Evolutionary conservation across 2,888 invertebrate species (phyloP).

Genomic region (Drosophila atripex): DNA sequence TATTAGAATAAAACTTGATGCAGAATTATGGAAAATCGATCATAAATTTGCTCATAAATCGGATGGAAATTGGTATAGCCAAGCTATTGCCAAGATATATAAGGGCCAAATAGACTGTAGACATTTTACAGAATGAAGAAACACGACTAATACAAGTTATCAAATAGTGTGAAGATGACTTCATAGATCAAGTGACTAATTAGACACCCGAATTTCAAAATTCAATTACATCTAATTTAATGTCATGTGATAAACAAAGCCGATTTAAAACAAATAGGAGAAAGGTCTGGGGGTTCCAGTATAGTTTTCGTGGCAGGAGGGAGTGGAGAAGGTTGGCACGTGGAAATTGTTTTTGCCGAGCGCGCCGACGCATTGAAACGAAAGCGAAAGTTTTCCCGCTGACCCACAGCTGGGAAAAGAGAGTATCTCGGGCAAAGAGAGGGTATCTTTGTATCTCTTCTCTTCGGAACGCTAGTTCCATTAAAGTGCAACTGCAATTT

Average conservation of each 20-base stretch:
- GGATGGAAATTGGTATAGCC: too few relatives aligned
- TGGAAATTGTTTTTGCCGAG: constrained; percentile 34
- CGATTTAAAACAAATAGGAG: constrained; percentile 19
- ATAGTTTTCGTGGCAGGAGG: constrained; percentile 1
- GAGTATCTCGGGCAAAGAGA: constrained; percentile 10
- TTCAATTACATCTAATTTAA: constrained; percentile 41
- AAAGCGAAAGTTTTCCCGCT: constrained; percentile 66
- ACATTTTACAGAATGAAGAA: too few relatives aligned
- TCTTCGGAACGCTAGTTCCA: constrained; percentile 11
- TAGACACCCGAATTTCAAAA: constrained; percentile 18
- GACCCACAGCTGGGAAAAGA: constrained; percentile 51
- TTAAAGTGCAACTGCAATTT: constrained; percentile 12
- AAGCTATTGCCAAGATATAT: too few relatives aligned
- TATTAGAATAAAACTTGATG: too few relatives aligned
- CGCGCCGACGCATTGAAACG: constrained; percentile 61
- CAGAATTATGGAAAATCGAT: too few relatives aligned
- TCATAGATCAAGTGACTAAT: constrained; percentile 7
- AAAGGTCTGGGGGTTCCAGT: neutral
- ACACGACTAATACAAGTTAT: neutral
- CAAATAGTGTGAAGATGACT: neutral
- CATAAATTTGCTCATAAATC: too few relatives aligned
- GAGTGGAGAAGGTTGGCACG: constrained; percentile 15
- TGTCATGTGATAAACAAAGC: constrained; percentile 39
- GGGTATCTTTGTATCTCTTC: constrained; percentile 11
- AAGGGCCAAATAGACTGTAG: too few relatives aligned